Percentiles rank a stretch among this genome's conserved stretches.
Conservation (phyloP, 2,113 vertebrate genomes). For the Heterotis niloticus region DNA sequence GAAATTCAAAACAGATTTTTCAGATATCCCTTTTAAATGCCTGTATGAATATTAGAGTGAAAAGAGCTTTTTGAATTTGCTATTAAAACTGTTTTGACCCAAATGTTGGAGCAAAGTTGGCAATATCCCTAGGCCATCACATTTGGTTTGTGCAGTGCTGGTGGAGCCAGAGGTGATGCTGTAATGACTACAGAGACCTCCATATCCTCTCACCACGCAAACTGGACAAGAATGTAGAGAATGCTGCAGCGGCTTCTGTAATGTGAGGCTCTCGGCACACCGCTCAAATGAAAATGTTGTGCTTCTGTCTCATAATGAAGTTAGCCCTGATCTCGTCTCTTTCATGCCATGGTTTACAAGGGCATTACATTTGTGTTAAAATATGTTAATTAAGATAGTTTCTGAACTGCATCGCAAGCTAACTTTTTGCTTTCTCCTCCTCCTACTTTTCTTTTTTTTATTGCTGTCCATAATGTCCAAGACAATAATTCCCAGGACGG, state of each 20-base stretch:
- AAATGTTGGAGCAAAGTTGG: neutral
- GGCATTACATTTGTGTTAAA: neutral
- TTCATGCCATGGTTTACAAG: neutral
- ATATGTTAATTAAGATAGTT: neutral
- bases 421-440: neutral
- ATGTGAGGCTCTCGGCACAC: neutral
- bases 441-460: neutral
- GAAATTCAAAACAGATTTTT: neutral
- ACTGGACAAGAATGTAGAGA: neutral
- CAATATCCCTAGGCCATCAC: constrained; percentile 17
- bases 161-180: constrained; percentile 20
- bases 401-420: neutral
- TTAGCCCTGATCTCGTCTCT: neutral
- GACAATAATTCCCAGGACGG: constrained; percentile 7
- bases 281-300: neutral
- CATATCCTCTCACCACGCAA: neutral
- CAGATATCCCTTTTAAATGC: constrained; percentile 1
- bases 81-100: neutral
- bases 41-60: neutral
- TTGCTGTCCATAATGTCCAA: neutral
- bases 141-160: neutral
- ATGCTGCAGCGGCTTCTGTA: neutral
- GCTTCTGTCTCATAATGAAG: no score
- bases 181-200: neutral
- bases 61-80: neutral